Evolutionary conservation across 2,888 invertebrate genomes (phyloP).

Genomic region (Diarsia dahlii): DNA sequence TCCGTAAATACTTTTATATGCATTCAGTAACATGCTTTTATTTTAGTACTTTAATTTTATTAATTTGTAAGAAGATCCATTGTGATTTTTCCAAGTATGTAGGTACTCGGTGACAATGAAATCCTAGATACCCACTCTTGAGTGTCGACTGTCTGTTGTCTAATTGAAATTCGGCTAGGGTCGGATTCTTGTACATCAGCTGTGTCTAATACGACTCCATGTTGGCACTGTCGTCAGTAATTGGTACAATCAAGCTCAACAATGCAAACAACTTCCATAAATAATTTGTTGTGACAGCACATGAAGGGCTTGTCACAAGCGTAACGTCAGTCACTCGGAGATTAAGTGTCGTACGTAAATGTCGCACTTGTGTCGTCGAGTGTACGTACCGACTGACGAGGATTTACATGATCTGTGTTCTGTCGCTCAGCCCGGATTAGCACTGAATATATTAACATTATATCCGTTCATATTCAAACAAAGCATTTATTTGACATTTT

Average conservation of each 20-base stretch:
- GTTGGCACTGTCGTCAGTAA: conserved; percentile 35
- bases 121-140: neutral
- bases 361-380: conserved; percentile 47
- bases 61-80: too few relatives aligned
- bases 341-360: conserved; percentile 59
- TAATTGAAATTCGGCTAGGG: conserved; percentile 31
- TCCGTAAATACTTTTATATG: too few relatives aligned
- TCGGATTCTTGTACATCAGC: conserved; percentile 27
- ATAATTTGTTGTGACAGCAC: conserved; percentile 49
- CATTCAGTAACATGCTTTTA: too few relatives aligned
- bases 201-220: conserved; percentile 18
- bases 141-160: conserved; percentile 3
- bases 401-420: conserved; percentile 62
- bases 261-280: conserved; percentile 48
- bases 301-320: conserved; percentile 40
- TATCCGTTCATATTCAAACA: conserved; percentile 45
- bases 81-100: neutral
- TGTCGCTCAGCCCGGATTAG: conserved; percentile 47
- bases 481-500: conserved; percentile 41
- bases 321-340: conserved; percentile 37
- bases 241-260: conserved; percentile 50
- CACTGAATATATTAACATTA: conserved; percentile 59
- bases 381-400: conserved; percentile 44
- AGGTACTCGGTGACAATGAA: neutral
- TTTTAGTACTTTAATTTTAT: too few relatives aligned